These are phyloP conservation scores for Sussaba pulchella DNA, from an alignment of 2,888 invertebrate species.

Conservation along the genomic window DNA sequence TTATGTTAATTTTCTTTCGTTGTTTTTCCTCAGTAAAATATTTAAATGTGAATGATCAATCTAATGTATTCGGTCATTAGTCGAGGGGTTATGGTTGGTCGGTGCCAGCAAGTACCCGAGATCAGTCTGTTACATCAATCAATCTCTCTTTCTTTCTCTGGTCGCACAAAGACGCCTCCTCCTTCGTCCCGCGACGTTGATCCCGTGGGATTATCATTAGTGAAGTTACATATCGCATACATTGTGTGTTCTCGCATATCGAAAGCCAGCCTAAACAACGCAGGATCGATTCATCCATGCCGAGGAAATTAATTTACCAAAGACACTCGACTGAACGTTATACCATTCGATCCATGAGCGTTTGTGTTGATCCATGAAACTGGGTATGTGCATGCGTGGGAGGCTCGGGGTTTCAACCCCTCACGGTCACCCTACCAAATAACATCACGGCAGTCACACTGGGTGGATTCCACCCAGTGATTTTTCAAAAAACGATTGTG, in stretches of 20 bases:
- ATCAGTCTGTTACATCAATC: slow-evolving; percentile 29
- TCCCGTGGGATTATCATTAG: slow-evolving; percentile 30
- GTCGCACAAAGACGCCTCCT: slow-evolving; percentile 7
- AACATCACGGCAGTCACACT: too few relatives aligned
- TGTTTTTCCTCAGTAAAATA: not conserved
- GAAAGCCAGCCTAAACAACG: not conserved
- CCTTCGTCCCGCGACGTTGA: not conserved
- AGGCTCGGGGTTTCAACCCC: too few relatives aligned
- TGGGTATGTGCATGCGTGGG: not conserved
- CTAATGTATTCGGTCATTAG: too few relatives aligned
- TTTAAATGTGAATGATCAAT: too few relatives aligned
- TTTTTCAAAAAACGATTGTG: too few relatives aligned
- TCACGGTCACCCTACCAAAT: too few relatives aligned
- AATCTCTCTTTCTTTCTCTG: slow-evolving; percentile 25
- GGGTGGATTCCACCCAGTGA: too few relatives aligned
- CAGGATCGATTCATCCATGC: not conserved
- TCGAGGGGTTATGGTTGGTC: too few relatives aligned
- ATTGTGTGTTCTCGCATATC: not conserved
- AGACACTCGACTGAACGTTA: slow-evolving; percentile 24
- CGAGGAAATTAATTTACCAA: not conserved
- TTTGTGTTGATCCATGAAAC: not conserved
- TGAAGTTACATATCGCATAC: slow-evolving; percentile 13
- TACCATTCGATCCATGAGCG: not conserved
- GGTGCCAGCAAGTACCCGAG: too few relatives aligned
- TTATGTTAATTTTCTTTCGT: not conserved